Conservation (phyloP, 2,888 invertebrate genomes). For the Ypsolopha sequella region DNA sequence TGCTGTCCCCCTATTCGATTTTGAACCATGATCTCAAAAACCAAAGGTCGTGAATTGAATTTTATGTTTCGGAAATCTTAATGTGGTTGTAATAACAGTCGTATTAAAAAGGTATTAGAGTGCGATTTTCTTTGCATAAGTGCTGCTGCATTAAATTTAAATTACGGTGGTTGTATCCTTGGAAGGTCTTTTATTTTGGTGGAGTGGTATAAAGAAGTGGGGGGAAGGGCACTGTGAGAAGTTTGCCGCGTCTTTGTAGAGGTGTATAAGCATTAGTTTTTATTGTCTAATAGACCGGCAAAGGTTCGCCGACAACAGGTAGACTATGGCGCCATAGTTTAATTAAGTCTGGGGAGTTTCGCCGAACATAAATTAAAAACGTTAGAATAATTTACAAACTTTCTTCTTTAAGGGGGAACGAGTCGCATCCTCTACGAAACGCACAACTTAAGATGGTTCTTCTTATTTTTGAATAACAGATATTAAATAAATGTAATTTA, state of each 20-base stretch:
- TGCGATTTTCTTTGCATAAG: constrained; percentile 13
- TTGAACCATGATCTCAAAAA: not conserved
- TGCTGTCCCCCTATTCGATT: not conserved
- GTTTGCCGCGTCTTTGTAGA: constrained; percentile 42
- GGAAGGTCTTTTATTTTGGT: constrained; percentile 61
- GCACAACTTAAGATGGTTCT: too few relatives aligned
- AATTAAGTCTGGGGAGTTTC: constrained; percentile 52
- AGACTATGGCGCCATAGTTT: constrained; percentile 59
- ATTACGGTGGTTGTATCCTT: constrained; percentile 67
- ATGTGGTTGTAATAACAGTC: not conserved
- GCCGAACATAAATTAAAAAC: constrained; percentile 39
- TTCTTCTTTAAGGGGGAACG: too few relatives aligned
- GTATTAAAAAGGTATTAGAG: constrained; percentile 10
- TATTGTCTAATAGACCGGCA: constrained; percentile 64
- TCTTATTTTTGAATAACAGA: too few relatives aligned
- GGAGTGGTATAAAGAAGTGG: constrained; percentile 22
- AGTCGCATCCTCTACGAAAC: too few relatives aligned
- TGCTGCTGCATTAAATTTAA: constrained; percentile 28
- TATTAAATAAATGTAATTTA: too few relatives aligned
- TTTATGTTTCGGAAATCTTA: not conserved
- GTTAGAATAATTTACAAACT: constrained; percentile 21
- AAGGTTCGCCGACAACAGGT: constrained; percentile 64
- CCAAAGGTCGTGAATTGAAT: not conserved
- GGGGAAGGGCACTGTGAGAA: constrained; percentile 53
- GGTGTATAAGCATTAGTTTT: constrained; percentile 60